phyloP scores from a whole-genome alignment of 2,113 vertebrate genomes.

The Grus americana region DNA sequence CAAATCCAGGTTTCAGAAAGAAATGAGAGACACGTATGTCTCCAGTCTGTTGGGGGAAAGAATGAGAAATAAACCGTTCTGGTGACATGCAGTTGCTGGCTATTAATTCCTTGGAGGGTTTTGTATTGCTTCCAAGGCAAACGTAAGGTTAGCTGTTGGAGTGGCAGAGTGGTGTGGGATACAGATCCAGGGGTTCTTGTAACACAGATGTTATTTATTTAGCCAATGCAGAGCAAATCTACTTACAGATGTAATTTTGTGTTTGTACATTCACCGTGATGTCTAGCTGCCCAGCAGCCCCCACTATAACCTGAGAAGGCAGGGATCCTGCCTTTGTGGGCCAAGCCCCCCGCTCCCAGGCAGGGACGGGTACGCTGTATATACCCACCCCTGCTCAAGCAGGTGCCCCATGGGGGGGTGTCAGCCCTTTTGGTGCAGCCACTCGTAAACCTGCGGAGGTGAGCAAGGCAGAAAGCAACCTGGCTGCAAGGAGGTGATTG shows the following conservation, averaged over 20 bases:
- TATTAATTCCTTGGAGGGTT: conserved; percentile 43
- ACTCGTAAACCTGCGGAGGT: not conserved
- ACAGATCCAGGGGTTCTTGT: not conserved
- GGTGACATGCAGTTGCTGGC: conserved; percentile 25
- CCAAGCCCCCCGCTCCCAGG: not conserved
- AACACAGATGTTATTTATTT: conserved; percentile 47
- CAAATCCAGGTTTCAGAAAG: conserved; percentile 18
- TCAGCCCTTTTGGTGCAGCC: not conserved
- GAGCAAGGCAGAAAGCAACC: not conserved
- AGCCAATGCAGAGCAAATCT: conserved; percentile 1
- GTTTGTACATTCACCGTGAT: not conserved
- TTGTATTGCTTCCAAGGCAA: conserved; percentile 46
- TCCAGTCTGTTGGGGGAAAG: not conserved
- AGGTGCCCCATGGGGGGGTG: not conserved
- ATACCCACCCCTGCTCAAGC: not conserved
- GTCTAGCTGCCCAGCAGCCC: not conserved
- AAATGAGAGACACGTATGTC: not conserved
- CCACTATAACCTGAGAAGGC: not conserved
- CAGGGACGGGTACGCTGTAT: not conserved
- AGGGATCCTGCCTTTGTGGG: not conserved
- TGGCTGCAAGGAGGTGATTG: not conserved
- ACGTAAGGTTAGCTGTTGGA: conserved; percentile 26
- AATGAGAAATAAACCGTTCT: conserved; percentile 42
- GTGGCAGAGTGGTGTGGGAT: not conserved
- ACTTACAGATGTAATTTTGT: not conserved